Base-by-base conservation (phyloP, 2,888 invertebrate genomes). In the Macrosiphum euphorbiae region DNA sequence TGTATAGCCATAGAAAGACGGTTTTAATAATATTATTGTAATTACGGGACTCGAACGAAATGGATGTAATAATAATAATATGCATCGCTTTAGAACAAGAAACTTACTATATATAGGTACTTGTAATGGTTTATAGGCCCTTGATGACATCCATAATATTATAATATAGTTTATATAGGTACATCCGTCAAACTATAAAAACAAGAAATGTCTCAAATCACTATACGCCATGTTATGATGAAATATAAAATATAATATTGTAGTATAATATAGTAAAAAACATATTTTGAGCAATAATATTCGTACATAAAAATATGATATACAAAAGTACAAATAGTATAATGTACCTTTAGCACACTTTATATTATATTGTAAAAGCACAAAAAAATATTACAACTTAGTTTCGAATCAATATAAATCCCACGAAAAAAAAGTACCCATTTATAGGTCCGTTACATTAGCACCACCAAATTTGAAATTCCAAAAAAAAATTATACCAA, bases 11-110 rank as follows among this genome's bases (percentile, higher is more conserved):
- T 35, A 50, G 84, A 41, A 90, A 55, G 10, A 41, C 55, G 16
- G 84, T 55, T 55, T n/a, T 55, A 87, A 47, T 47, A 78, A 35
- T 78, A 35, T 78, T 78, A 86, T 86, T 78, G 47, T 90, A 47
- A 67, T 90, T 90, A 78, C 67, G 26, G 50, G 13, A 85, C 84
- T 91, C 5, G 52, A 28, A 91, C 44, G 16, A 67, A 90, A 11
- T 90, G 20, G 35, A 41, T 41, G 4, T 41, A 50, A 35, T 44
- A 26, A 61, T 44, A 41, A 35, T 47, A 86, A 67, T 67, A 35
- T 26, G 52, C 52, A 16, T 55, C 26, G 20, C 35, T 5, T 52
- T 78, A 16, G n/a, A 84, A 44, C 5, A 44, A 85, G 28, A 44
- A 24, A 44, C 11, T 4, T 85, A 85, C 26, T 13, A 78, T 0